Conservation (phyloP, 2,888 invertebrate species). For the Trachelus troglodyta region DNA sequence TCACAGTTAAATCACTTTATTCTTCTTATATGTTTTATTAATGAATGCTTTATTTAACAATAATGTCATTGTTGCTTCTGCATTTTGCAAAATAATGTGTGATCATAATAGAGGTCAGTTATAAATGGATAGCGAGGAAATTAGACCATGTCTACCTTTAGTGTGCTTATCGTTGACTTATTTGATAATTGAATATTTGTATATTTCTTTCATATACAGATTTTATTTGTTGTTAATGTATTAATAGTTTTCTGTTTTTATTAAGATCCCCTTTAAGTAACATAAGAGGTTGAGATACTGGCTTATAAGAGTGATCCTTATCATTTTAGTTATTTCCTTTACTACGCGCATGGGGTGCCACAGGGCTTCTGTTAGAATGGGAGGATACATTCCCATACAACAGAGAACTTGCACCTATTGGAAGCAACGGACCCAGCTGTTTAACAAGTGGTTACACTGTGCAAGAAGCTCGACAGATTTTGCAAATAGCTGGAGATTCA, state of each 20-base stretch:
- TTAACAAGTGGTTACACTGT: constrained; percentile 72
- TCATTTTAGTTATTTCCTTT: constrained; percentile 71
- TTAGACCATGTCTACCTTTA: neutral
- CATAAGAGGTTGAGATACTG: neutral
- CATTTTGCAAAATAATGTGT: neutral
- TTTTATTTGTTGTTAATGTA: neutral
- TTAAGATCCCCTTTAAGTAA: neutral
- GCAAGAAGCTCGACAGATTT: constrained; percentile 75
- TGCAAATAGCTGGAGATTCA: constrained; percentile 74
- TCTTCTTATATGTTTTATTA: neutral
- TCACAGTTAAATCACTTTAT: neutral
- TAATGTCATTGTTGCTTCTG: neutral
- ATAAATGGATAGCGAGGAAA: neutral
- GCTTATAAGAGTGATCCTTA: constrained; percentile 15
- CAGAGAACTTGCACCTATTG: constrained; percentile 72
- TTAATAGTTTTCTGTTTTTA: neutral
- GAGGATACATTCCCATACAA: constrained; percentile 90
- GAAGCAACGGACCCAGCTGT: constrained; percentile 66
- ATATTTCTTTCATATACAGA: neutral
- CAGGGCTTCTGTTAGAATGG: constrained; percentile 87
- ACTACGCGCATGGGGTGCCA: constrained; percentile 78
- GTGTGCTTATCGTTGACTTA: neutral
- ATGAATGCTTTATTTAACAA: neutral
- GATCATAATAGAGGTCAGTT: neutral
- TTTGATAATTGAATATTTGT: neutral